A percentile compares a stretch with the other conserved stretches of the same genome.
Conservation (phyloP, 2,113 vertebrate species). For the Rhinoptilus africanus region DNA sequence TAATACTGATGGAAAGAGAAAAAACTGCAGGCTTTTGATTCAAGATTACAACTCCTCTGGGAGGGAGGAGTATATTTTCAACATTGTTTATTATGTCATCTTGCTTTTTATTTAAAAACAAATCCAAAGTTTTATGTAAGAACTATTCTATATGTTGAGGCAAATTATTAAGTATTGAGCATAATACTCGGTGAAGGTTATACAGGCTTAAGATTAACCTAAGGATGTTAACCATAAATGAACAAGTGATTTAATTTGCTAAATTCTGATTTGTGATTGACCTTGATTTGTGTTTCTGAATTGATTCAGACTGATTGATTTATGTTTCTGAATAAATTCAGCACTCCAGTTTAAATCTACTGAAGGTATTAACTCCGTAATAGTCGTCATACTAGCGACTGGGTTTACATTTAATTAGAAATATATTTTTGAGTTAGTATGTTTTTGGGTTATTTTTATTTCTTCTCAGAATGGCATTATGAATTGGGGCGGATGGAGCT, state of each 20-base stretch:
- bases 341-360: not conserved
- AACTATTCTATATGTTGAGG: not conserved
- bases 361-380: not conserved
- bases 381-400: not conserved
- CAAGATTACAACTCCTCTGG: not conserved
- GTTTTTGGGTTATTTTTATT: not conserved
- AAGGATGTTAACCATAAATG: not conserved
- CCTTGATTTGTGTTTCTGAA: constrained; percentile 7
- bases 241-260: constrained; percentile 15
- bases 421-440: not conserved
- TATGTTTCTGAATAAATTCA: not conserved
- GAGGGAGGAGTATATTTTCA: not conserved
- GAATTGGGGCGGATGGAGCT: not conserved
- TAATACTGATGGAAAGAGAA: not conserved
- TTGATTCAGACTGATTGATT: not conserved
- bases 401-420: not conserved
- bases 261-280: not conserved
- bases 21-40: not conserved
- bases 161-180: not conserved
- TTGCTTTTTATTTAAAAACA: not conserved
- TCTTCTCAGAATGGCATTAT: not conserved
- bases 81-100: not conserved
- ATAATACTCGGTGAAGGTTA: constrained; percentile 4
- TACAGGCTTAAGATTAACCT: not conserved
- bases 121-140: constrained; percentile 6